Evolutionary conservation across 2,888 invertebrate genomes (phyloP).

Genomic region (Thereva unica): DNA sequence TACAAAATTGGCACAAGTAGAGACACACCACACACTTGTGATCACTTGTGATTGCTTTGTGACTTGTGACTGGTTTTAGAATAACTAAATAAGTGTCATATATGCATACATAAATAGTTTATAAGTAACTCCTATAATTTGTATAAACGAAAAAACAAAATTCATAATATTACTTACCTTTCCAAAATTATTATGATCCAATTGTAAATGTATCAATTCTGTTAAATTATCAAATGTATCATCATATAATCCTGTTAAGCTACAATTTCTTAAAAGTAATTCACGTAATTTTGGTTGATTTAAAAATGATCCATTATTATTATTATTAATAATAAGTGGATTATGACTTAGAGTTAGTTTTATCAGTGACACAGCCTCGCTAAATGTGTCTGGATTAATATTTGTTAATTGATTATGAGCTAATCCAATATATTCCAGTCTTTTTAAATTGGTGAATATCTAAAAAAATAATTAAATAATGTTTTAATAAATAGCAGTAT

Average conservation of each 20-base stretch:
- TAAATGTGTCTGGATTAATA: constrained; percentile 54
- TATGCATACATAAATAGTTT: no score
- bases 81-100: no score
- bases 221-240: constrained; percentile 54
- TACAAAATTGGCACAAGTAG: no score
- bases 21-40: no score
- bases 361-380: constrained; percentile 49
- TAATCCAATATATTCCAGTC: constrained; percentile 53
- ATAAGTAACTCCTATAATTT: no score
- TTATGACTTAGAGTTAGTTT: constrained; percentile 56
- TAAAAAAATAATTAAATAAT: constrained; percentile 43
- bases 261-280: constrained; percentile 55
- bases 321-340: constrained; percentile 49
- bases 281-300: constrained; percentile 52
- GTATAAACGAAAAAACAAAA: neutral
- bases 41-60: no score
- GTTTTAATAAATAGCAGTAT: neutral
- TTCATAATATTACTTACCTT: constrained; percentile 47
- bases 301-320: constrained; percentile 49
- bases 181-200: constrained; percentile 54
- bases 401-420: constrained; percentile 53
- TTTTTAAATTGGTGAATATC: constrained; percentile 51
- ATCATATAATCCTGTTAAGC: constrained; percentile 52
- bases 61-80: no score
- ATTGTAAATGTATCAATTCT: constrained; percentile 51